A percentile compares a stretch with the other conserved stretches of the same genome.
Conservation (phyloP, 2,888 invertebrate species). For the Temnothorax unifasciatus region DNA sequence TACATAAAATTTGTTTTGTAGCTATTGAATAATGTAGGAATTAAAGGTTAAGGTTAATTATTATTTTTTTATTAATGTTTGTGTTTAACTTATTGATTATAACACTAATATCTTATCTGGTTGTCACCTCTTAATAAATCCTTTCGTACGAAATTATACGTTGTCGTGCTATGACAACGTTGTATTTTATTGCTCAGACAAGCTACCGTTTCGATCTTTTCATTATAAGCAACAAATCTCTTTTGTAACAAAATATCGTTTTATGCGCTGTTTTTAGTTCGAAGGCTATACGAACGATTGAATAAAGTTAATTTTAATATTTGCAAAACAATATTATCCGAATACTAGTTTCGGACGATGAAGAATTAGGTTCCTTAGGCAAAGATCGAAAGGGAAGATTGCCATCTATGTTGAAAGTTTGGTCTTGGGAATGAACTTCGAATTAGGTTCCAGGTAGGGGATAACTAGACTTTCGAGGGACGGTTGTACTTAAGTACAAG, state of each 20-base stretch:
- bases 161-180: constrained; percentile 15
- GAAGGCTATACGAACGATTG: background rate
- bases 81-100: background rate
- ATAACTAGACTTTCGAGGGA: constrained; percentile 49
- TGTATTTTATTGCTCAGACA: background rate
- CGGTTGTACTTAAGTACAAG: constrained; percentile 63
- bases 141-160: constrained; percentile 23
- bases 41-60: background rate
- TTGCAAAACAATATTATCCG: background rate
- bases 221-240: background rate
- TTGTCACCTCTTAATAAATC: background rate
- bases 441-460: constrained; percentile 62
- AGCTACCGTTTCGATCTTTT: constrained; percentile 13
- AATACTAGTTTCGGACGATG: constrained; percentile 13
- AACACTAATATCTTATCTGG: constrained; percentile 1
- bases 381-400: constrained; percentile 30
- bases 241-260: background rate
- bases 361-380: constrained; percentile 20
- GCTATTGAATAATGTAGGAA: background rate
- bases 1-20: background rate
- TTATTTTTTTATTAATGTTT: background rate
- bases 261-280: background rate
- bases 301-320: constrained; percentile 2
- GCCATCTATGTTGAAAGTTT: constrained; percentile 48
- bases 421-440: constrained; percentile 63